Base-by-base conservation (phyloP, 2,113 vertebrate genomes). In the Regulus satrapa region DNA sequence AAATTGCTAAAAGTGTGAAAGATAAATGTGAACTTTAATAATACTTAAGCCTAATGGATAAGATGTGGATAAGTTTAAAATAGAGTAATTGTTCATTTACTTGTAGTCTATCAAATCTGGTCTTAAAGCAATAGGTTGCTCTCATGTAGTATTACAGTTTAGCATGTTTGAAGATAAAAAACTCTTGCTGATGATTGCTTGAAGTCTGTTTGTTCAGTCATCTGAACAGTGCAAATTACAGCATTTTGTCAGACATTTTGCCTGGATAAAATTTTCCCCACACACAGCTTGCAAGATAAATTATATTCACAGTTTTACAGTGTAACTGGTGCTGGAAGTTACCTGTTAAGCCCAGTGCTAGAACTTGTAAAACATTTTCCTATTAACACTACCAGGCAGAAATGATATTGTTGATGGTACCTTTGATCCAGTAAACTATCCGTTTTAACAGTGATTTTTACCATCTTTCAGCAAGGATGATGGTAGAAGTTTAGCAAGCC, bases 161-260 rank as follows among this genome's bases (percentile, higher is more conserved):
- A 96, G 82, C 73, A 69, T 86, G 69, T 97, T 96, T 97, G 89
- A 85, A 93, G 88, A 93, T 96, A 97, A 13, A 96, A 97, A 97
- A 75, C 90, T 96, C 20, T 92, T 97, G 94, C 92, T 52, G 32
- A 46, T 96, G 97, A 97, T 97, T 97, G 95, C 92, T 93, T 97
- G 91, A 96, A 97, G 81, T 97, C 92, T 88, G 85, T 97, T 96
- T 98, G 94, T 97, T 97, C 97, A 97, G 64, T 97, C 94, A 97
- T 95, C 92, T 97, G 95, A 98, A 96, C 95, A 86, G 96, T 95
- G 76, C 96, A 97, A 97, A 98, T 98, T 97, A 96, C 97, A 97
- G 96, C 94, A 88, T 97, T 98, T 98, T 97, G 96, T 97, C 96
- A 97, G 94, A 84, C 96, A 92, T 98, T 98, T 97, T 68, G 74